Conservation (phyloP, 2,888 invertebrate species). For the Erebia epiphron region DNA sequence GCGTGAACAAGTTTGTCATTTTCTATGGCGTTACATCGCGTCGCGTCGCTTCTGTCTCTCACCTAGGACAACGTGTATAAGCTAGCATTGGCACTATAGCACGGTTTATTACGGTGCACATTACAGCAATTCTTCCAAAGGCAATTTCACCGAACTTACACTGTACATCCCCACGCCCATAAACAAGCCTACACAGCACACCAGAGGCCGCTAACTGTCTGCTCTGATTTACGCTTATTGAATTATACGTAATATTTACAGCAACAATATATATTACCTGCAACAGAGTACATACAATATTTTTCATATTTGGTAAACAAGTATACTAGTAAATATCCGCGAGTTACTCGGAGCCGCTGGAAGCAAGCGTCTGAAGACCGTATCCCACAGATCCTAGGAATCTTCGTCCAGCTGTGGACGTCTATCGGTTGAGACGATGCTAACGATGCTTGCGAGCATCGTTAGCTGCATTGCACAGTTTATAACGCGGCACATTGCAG, state of each 20-base stretch:
- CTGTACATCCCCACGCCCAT: slow-evolving; percentile 24
- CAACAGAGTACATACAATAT: not conserved
- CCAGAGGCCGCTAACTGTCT: slow-evolving; percentile 25
- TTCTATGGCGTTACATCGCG: too few species aligned
- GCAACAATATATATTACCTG: not conserved
- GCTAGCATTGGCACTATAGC: not conserved
- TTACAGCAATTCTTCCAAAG: slow-evolving; percentile 4
- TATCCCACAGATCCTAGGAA: too few species aligned
- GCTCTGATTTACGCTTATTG: slow-evolving; percentile 20
- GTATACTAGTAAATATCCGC: not conserved
- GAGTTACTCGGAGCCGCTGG: too few species aligned
- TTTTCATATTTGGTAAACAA: too few species aligned
- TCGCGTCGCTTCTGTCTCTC: too few species aligned
- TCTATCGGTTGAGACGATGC: too few species aligned
- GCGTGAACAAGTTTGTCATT: too few species aligned
- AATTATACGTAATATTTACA: not conserved
- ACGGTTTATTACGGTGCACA: not conserved
- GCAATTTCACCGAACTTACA: slow-evolving; percentile 19
- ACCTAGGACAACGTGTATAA: not conserved
- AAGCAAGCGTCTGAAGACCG: too few species aligned
- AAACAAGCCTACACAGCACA: slow-evolving; percentile 30
- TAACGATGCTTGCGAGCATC: too few species aligned
- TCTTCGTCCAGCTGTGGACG: too few species aligned
- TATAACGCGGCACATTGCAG: too few species aligned
- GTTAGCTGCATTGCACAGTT: too few species aligned